These are phyloP conservation scores for Tetranychus truncatus DNA, from an alignment of 2,888 invertebrate genomes.

Conservation along the genomic window DNA sequence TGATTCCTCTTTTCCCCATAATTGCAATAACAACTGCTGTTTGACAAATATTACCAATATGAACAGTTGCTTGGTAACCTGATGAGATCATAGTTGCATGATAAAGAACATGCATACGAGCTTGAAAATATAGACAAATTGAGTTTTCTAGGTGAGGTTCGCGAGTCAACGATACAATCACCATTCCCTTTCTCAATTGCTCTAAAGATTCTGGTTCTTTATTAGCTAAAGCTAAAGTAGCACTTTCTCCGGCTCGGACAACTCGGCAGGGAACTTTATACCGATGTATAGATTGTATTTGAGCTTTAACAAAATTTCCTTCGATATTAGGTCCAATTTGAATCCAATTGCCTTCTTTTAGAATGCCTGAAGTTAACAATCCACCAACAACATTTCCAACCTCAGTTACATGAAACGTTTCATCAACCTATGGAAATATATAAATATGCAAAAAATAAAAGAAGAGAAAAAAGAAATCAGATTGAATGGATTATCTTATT, in stretches of 20 bases:
- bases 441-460: not conserved
- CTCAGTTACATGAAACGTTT: conserved; percentile 41
- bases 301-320: conserved; percentile 47
- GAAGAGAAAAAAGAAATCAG: conserved; percentile 2
- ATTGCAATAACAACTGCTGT: conserved; percentile 73
- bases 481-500: not conserved
- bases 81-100: conserved; percentile 64
- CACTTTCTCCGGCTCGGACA: conserved; percentile 65
- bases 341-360: conserved; percentile 51
- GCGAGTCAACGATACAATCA: conserved; percentile 40
- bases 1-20: conserved; percentile 43
- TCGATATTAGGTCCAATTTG: conserved; percentile 36
- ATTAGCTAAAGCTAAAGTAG: conserved; percentile 51
- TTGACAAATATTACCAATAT: conserved; percentile 84
- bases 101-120: conserved; percentile 68
- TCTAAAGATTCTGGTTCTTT: conserved; percentile 5
- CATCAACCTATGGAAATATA: conserved; percentile 54
- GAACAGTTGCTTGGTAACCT: conserved; percentile 57
- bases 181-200: conserved; percentile 54
- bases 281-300: conserved; percentile 67
- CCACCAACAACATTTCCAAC: conserved; percentile 60
- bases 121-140: conserved; percentile 42
- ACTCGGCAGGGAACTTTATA: conserved; percentile 73
- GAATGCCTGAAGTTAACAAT: conserved; percentile 58
- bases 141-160: not conserved